phyloP scores from a whole-genome alignment of 2,797 vertebrate species.

The Melanotaenia maccullochi region DNA sequence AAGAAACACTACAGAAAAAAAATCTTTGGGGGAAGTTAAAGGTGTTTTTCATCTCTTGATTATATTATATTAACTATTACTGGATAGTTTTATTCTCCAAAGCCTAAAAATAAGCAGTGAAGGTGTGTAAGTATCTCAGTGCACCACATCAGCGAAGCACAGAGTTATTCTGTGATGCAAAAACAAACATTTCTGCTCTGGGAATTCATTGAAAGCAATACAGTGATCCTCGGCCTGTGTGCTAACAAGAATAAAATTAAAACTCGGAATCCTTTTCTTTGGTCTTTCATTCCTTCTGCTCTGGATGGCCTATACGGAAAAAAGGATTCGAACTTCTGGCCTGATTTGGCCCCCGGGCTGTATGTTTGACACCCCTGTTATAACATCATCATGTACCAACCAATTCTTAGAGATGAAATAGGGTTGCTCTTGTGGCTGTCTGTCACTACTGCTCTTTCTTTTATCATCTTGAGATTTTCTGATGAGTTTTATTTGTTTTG shows the following conservation, averaged over 20 bases:
- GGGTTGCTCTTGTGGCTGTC: not conserved
- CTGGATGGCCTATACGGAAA: not conserved
- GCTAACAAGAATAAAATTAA: not conserved
- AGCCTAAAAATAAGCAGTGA: no score
- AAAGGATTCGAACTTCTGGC: not conserved
- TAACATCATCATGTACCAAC: not conserved
- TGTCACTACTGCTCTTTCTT: not conserved
- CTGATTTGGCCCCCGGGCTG: not conserved
- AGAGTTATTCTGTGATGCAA: not conserved
- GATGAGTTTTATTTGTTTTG: not conserved
- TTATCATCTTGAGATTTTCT: not conserved
- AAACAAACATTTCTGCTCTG: no score
- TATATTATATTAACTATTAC: no score
- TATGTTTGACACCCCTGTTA: not conserved
- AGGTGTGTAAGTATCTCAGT: not conserved
- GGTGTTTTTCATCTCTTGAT: no score
- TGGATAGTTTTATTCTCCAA: no score
- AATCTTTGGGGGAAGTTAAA: no score
- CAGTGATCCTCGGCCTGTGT: not conserved
- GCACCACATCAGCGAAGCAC: not conserved
- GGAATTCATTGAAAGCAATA: not conserved
- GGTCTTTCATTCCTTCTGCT: no score
- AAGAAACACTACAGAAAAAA: no score
- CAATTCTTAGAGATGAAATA: not conserved
- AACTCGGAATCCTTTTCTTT: not conserved